Evolutionary conservation across 2,888 invertebrate species (phyloP).

Genomic region (Pegoplata infirma): DNA sequence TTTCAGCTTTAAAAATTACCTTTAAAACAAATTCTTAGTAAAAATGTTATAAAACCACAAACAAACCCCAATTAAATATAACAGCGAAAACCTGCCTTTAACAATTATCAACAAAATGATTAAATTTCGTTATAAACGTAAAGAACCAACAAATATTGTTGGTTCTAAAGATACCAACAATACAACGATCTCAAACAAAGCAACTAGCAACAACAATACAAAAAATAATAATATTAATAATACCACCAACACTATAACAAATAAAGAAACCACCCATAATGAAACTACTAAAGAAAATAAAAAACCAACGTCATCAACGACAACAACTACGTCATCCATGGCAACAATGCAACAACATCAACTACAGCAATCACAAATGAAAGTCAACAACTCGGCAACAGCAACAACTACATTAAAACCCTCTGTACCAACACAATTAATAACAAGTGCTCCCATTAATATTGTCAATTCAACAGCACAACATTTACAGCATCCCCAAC

Average conservation of each 20-base stretch:
- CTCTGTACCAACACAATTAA: slow-evolving; percentile 43
- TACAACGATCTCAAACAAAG: slow-evolving; percentile 37
- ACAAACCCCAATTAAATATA: neutral
- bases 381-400: slow-evolving; percentile 13
- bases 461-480: slow-evolving; percentile 64
- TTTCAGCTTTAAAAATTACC: slow-evolving; percentile 18
- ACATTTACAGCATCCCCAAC: slow-evolving; percentile 69
- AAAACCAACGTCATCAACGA: slow-evolving; percentile 22
- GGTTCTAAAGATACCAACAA: slow-evolving; percentile 44
- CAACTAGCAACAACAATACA: slow-evolving; percentile 30
- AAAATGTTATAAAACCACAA: slow-evolving; percentile 34
- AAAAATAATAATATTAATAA: slow-evolving; percentile 34
- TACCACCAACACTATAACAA: slow-evolving; percentile 1
- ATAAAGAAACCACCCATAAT: slow-evolving; percentile 41
- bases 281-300: slow-evolving; percentile 62
- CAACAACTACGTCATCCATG: slow-evolving; percentile 34
- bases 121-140: slow-evolving; percentile 84
- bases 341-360: slow-evolving; percentile 30
- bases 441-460: slow-evolving; percentile 59
- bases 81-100: slow-evolving; percentile 50
- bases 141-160: slow-evolving; percentile 78
- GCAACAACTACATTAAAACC: slow-evolving; percentile 43
- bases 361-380: slow-evolving; percentile 25
- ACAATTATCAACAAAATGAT: slow-evolving; percentile 78
- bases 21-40: neutral